These are phyloP conservation scores for Sebastiscus tertius DNA, from an alignment of 2,797 vertebrate genomes.

Conservation along the genomic window DNA sequence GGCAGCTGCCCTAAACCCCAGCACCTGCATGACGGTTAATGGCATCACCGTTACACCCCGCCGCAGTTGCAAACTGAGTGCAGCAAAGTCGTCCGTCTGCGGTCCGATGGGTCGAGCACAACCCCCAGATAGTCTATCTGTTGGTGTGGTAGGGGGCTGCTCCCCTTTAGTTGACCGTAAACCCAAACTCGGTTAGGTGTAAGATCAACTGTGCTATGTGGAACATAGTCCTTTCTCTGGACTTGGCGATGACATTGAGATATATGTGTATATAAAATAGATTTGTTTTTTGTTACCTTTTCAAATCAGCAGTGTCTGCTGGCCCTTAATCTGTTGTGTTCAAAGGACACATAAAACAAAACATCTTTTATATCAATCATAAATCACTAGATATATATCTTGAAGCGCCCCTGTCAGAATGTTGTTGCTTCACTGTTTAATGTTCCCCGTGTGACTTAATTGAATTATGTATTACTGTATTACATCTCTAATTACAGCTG, in stretches of 20 bases:
- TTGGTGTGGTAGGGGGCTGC: too few relatives aligned
- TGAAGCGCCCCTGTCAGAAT: background rate
- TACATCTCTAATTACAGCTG: background rate
- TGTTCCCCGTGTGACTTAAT: background rate
- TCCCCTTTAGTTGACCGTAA: accelerated
- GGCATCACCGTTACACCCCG: background rate
- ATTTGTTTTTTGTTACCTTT: background rate
- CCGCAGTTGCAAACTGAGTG: too few relatives aligned
- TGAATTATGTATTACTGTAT: background rate
- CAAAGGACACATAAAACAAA: background rate
- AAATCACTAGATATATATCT: background rate
- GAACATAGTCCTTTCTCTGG: too few relatives aligned
- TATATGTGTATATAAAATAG: too few relatives aligned
- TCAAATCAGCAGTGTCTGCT: background rate
- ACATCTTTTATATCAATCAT: background rate
- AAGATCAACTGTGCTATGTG: background rate
- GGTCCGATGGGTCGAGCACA: too few relatives aligned
- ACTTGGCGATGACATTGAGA: too few relatives aligned
- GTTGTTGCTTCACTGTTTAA: background rate
- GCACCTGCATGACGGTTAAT: too few relatives aligned
- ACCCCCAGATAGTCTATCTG: too few relatives aligned
- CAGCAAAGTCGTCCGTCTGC: too few relatives aligned
- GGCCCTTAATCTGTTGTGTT: background rate
- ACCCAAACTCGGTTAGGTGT: background rate
- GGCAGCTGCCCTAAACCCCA: too few relatives aligned